phyloP scores from a whole-genome alignment of 1,140 invertebrate genomes.

The Platyura marginata region DNA sequence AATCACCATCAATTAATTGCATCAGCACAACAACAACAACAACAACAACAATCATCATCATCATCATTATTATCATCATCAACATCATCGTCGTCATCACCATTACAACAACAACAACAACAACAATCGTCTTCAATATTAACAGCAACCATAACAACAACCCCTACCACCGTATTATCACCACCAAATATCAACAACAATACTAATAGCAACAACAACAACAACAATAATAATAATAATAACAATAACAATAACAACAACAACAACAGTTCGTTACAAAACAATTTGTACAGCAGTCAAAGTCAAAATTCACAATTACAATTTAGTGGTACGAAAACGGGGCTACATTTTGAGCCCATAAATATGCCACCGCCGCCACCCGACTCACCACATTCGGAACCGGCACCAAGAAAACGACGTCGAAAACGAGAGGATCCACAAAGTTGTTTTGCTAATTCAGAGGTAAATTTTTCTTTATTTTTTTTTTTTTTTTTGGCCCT shows the following conservation, averaged over 20 bases:
- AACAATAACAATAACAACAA: not conserved
- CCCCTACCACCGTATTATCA: not conserved
- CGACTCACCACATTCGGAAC: constrained; percentile 1
- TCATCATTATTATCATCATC: not conserved
- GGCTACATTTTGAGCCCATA: not conserved
- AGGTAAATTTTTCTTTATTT: constrained; percentile 1
- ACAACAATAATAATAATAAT: not conserved
- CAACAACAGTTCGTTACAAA: not conserved
- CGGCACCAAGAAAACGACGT: constrained; percentile 5
- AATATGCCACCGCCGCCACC: constrained; percentile 1
- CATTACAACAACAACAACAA: not conserved
- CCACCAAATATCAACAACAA: no score
- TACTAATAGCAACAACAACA: not conserved
- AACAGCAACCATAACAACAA: not conserved
- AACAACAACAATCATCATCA: not conserved
- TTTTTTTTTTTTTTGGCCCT: not conserved
- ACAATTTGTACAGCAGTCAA: not conserved
- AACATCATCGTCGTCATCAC: not conserved
- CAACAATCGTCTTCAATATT: not conserved
- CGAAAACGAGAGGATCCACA: constrained; percentile 7
- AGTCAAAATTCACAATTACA: not conserved
- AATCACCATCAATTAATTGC: not conserved
- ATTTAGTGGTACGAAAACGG: not conserved
- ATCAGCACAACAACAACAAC: not conserved
- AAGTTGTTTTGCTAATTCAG: constrained; percentile 6